phyloP scores from a whole-genome alignment of 2,888 invertebrate genomes.

The Griposia aprilina region DNA sequence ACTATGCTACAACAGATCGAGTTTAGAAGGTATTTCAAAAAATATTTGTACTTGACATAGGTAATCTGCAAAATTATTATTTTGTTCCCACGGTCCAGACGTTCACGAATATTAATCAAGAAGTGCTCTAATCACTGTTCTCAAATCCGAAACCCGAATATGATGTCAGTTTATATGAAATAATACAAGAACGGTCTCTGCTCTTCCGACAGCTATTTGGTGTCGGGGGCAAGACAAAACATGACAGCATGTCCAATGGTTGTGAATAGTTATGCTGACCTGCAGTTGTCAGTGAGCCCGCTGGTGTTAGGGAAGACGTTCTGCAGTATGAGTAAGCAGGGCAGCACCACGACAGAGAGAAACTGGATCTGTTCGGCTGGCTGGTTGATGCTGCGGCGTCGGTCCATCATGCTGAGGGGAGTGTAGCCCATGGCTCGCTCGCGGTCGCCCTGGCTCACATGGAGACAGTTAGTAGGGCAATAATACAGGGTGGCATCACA shows the following conservation, averaged over 20 bases:
- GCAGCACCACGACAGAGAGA: constrained; percentile 90
- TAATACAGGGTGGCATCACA: too few relatives aligned
- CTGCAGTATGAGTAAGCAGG: constrained; percentile 89
- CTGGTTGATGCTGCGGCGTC: constrained; percentile 89
- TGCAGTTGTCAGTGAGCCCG: constrained; percentile 50
- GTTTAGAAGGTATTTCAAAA: too few relatives aligned
- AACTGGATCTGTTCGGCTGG: constrained; percentile 92
- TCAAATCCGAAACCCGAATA: neutral
- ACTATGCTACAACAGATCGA: too few relatives aligned
- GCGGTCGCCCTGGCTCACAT: constrained; percentile 87
- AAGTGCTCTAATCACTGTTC: neutral
- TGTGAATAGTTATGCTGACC: constrained; percentile 15
- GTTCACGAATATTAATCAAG: neutral
- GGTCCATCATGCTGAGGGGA: constrained; percentile 92
- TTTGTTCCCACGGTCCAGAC: too few relatives aligned
- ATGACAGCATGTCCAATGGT: neutral
- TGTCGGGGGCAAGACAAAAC: neutral
- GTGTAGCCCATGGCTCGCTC: constrained; percentile 91
- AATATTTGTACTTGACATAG: too few relatives aligned
- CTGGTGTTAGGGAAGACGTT: constrained; percentile 62
- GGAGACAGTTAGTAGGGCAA: too few relatives aligned
- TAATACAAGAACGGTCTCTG: neutral
- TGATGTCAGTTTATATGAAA: neutral
- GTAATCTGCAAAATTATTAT: too few relatives aligned
- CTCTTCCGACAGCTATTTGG: neutral